Evolutionary conservation across 2,888 invertebrate species (phyloP), one percentile per base, ranked within the genome.

Genomic region (Nymphalis c-album): DNA sequence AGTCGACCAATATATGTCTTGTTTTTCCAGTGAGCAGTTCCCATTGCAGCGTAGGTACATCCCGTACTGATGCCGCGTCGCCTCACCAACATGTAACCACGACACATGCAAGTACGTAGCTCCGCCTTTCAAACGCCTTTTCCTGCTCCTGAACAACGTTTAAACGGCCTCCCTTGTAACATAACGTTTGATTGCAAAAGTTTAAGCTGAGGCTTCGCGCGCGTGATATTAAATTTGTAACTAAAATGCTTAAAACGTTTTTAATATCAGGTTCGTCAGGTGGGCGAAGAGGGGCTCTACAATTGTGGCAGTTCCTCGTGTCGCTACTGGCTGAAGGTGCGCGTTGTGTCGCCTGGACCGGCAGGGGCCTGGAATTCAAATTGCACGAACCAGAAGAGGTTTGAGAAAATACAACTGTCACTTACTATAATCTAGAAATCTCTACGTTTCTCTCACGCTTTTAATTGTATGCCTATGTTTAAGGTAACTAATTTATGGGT

Each of bases 301-400:
- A 98, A 83, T 90, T 98, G 64, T 98, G 98, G 98, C 98, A 98
- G 91, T 98, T 98, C 89, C 93, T 98, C 59, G 98, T 98, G 94
- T 95, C 71, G 85, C 87, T 80, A 81, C 91, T 93, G 94, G 96
- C 77, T 93, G 96, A 87, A 96, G 91, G 91, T 7, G 94, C 96
- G 22, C 95, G 96, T 65, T 97, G 97, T 83, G 98, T 98, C 71
- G 96, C 97, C 2, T 98, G 98, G 98, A 98, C 98, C 0, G 98
- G 98, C 0, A 93, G 98, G 16, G 98, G 98, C 1, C 95, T 98
- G 92, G 98, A 98, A 87, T 98, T 98, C 86, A 98, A 98, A 85
- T 94, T 98, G 48, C 97, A 98, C 70, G 98, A 98, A 86, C 98
- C 98, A 0, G 98, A 98, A 91, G 98, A 98, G 94, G 97, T 90